Evolutionary conservation across 2,113 vertebrate species (phyloP), one percentile per base, ranked within the genome.

Genomic region (Dipodomys merriami): DNA sequence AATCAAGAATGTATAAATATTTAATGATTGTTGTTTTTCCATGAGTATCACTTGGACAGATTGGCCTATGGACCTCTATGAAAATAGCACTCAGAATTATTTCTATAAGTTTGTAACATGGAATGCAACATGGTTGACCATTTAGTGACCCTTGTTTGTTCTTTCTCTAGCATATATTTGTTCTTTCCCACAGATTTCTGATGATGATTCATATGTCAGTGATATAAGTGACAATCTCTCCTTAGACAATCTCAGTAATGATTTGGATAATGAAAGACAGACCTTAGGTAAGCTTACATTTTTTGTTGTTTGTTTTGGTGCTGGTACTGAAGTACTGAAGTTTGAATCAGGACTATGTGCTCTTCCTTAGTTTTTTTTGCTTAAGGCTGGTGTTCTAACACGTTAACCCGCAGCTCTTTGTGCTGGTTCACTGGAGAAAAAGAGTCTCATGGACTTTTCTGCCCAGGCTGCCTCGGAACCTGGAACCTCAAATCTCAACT

Each of bases 161-260:
- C 33, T 89, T 29, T 57, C 6, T n/a, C 49, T 89, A 64, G 94
- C n/a, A 1, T 77, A 8, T 23, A 11, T 83, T 95, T 97, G 90
- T 80, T 96, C 95, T 86, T 72, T 46, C 77, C 27, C 69, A 83
- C 72, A 99, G 99, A 98, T 98, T 89, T 99, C 99, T 2, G 99
- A 99, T 80, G 99, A 99, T 96, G 99, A 99, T 86, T 99, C 99
- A 0, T 99, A 99, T 46, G 99, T 98, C 93, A 99, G 99, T 95
- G 99, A 99, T 97, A 97, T 99, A 96, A 99, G 99, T 97, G 99
- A 99, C 97, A 99, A 99, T 83, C 97, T 98, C 94, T 99, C 99
- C 33, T 98, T 99, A 98, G 99, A 99, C 97, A 99, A 99, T 97
- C 98, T 99, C 94, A 99, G 98, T 97, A 99, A 99, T 35, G 99